These are phyloP conservation scores for Acipenser ruthenus DNA, from an alignment of 2,797 vertebrate genomes.

Conservation along the genomic window DNA sequence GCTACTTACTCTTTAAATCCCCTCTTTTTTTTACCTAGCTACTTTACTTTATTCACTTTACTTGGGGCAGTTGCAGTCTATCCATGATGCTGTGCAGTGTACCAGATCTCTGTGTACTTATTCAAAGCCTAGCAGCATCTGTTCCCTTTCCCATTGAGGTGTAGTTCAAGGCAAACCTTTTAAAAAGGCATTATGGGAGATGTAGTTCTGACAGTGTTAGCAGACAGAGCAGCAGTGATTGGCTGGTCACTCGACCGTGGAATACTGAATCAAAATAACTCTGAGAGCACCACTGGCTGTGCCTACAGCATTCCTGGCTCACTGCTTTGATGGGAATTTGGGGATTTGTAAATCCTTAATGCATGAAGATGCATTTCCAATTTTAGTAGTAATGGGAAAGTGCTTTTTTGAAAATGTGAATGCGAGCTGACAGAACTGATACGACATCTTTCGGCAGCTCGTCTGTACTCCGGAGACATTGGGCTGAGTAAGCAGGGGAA, in stretches of 20 bases:
- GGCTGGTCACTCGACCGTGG: not conserved
- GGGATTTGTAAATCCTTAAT: slow-evolving; percentile 3
- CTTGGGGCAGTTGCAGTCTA: too few species aligned
- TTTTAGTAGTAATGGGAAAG: slow-evolving; percentile 1
- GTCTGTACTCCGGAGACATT: slow-evolving; percentile 8
- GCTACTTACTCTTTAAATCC: too few species aligned
- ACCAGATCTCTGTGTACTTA: too few species aligned
- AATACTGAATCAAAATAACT: too few species aligned
- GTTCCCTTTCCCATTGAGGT: not conserved
- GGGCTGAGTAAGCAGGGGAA: not conserved
- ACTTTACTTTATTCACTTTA: too few species aligned
- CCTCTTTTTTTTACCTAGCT: too few species aligned
- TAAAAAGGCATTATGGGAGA: slow-evolving; percentile 2
- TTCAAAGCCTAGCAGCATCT: too few species aligned
- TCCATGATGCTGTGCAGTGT: too few species aligned
- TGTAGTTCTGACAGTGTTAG: not conserved
- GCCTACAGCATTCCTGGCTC: too few species aligned
- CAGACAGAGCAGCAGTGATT: not conserved
- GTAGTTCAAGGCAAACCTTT: not conserved
- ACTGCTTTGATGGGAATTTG: not conserved
- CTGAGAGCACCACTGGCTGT: too few species aligned
- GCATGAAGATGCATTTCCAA: not conserved
- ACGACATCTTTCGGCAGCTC: slow-evolving; percentile 13
- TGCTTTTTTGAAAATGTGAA: slow-evolving; percentile 2
- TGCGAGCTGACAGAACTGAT: slow-evolving; percentile 1